Evolutionary conservation across 2,797 vertebrate genomes (phyloP).

Genomic region (Siniperca scherzeri): DNA sequence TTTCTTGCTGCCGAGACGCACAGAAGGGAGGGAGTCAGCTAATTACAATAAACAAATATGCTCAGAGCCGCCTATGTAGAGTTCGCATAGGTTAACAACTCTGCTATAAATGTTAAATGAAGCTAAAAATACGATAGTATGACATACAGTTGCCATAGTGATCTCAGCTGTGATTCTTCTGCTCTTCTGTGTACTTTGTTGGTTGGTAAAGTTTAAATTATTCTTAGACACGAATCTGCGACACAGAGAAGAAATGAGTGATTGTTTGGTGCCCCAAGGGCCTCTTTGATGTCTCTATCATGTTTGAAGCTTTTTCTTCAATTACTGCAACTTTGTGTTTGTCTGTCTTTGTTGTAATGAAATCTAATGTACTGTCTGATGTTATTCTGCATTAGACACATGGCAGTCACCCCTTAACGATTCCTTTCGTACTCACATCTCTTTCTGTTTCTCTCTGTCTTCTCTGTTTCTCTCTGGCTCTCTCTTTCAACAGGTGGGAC

Average conservation of each 20-base stretch:
- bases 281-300: constrained; percentile 60
- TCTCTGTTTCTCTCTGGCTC: constrained; percentile 50
- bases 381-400: constrained; percentile 44
- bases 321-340: constrained; percentile 54
- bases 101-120: constrained; percentile 86
- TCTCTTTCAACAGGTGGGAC: constrained; percentile 87
- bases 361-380: constrained; percentile 31
- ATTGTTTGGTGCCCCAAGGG: constrained; percentile 61
- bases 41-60: constrained; percentile 87
- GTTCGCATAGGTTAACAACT: constrained; percentile 86
- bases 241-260: constrained; percentile 65
- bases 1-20: constrained; percentile 54
- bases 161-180: constrained; percentile 75
- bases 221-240: constrained; percentile 69
- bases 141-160: constrained; percentile 86
- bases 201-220: constrained; percentile 81
- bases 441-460: constrained; percentile 46
- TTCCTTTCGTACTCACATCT: constrained; percentile 37
- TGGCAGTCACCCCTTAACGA: constrained; percentile 40
- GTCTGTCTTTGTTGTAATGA: constrained; percentile 51
- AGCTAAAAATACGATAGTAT: constrained; percentile 86
- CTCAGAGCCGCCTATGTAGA: constrained; percentile 81
- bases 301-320: constrained; percentile 52
- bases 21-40: constrained; percentile 67
- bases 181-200: constrained; percentile 75